Evolutionary conservation across 1,140 invertebrate species (phyloP).

Genomic region (Meloidogyne hapla): DNA sequence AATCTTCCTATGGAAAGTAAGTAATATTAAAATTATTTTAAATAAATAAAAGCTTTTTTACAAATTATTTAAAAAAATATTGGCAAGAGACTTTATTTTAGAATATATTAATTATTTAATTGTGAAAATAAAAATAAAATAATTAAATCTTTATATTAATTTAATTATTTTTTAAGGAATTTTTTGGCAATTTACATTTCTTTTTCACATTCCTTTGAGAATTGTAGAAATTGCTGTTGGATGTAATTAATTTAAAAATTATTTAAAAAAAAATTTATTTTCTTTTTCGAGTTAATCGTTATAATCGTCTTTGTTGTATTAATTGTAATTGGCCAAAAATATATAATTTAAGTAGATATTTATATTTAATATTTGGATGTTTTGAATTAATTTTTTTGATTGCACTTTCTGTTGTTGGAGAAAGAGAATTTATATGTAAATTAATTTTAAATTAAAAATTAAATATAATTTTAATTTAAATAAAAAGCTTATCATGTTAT

Average conservation of each 20-base stretch:
- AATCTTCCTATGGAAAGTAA: conserved; percentile 56
- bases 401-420: conserved; percentile 54
- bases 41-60: too few species aligned
- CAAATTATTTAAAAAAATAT: conserved; percentile 18
- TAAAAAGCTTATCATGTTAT: conserved; percentile 57
- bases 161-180: conserved; percentile 46
- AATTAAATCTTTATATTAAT: conserved; percentile 19
- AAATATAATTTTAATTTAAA: conserved; percentile 18
- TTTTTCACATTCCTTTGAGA: conserved; percentile 57
- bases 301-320: conserved; percentile 46
- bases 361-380: conserved; percentile 44
- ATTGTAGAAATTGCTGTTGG: conserved; percentile 48
- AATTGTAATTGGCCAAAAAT: conserved; percentile 49
- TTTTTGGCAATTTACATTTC: conserved; percentile 56
- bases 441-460: background rate
- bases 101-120: too few species aligned
- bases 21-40: background rate
- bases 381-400: conserved; percentile 51
- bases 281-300: conserved; percentile 40
- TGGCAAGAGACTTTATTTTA: too few species aligned
- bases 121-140: too few species aligned
- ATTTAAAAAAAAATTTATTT: background rate
- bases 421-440: conserved; percentile 55
- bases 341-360: conserved; percentile 50
- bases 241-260: conserved; percentile 51